These are phyloP conservation scores for Cephalopachus bancanus DNA, from an alignment of 2,797 vertebrate species.

Conservation along the genomic window DNA sequence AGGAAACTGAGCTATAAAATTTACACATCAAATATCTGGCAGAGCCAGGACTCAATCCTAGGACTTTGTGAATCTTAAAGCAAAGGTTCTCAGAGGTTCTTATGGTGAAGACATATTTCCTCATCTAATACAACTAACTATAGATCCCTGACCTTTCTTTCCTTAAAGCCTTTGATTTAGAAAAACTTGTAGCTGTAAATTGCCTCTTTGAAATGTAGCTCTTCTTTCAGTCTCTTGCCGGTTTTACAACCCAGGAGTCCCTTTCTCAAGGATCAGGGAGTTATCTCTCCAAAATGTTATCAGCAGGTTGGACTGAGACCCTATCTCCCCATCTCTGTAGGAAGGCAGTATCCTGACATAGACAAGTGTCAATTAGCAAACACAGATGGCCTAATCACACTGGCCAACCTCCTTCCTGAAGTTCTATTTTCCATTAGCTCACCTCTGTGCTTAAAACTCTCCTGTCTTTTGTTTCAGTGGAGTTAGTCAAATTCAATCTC, in stretches of 20 bases:
- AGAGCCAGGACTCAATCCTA: background rate
- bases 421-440: background rate
- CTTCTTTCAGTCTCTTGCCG: background rate
- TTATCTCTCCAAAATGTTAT: background rate
- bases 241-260: background rate
- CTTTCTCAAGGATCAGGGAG: background rate
- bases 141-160: background rate
- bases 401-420: background rate
- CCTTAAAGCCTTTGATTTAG: background rate
- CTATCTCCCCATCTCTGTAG: background rate
- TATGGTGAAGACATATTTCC: rapidly evolving
- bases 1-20: background rate
- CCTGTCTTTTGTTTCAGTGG: background rate
- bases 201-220: background rate
- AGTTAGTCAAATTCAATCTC: background rate
- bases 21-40: background rate
- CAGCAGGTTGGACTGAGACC: background rate
- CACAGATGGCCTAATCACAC: background rate
- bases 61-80: background rate
- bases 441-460: background rate
- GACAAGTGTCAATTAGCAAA: background rate
- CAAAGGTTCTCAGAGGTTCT: background rate
- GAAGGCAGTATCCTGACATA: background rate
- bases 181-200: background rate
- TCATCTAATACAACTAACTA: background rate